These are phyloP conservation scores for Sprattus sprattus DNA, from an alignment of 2,113 vertebrate genomes.

Conservation along the genomic window DNA sequence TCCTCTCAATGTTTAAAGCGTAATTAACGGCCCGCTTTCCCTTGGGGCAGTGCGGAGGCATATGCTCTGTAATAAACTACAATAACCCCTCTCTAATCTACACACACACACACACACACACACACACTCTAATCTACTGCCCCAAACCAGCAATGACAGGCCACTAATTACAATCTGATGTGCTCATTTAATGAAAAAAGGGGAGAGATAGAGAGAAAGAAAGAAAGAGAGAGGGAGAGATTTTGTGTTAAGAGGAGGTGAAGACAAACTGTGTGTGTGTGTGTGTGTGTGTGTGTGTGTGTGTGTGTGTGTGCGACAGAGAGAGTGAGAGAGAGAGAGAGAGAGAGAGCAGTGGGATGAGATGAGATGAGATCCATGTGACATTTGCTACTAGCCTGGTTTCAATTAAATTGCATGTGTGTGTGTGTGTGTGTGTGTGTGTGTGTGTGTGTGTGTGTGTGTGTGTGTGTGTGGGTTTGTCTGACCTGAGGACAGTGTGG, in stretches of 20 bases:
- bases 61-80: slow-evolving; percentile 59
- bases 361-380: slow-evolving; percentile 67
- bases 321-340: slow-evolving; percentile 40
- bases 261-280: not conserved
- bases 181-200: slow-evolving; percentile 73
- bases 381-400: slow-evolving; percentile 62
- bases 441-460: slow-evolving; percentile 24
- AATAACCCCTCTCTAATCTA: slow-evolving; percentile 65
- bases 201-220: slow-evolving; percentile 29
- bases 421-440: slow-evolving; percentile 7
- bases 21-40: slow-evolving; percentile 49
- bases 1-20: slow-evolving; percentile 28
- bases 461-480: slow-evolving; percentile 51
- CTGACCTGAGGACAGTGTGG: slow-evolving; percentile 68
- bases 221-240: slow-evolving; percentile 12
- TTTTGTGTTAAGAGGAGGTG: too few species aligned
- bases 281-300: too few species aligned
- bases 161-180: slow-evolving; percentile 83
- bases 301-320: slow-evolving; percentile 57
- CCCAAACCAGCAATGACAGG: slow-evolving; percentile 65
- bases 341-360: slow-evolving; percentile 32
- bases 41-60: slow-evolving; percentile 42
- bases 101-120: too few species aligned
- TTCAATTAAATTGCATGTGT: slow-evolving; percentile 57
- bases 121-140: too few species aligned